Evolutionary conservation across 2,113 vertebrate species (phyloP).

Genomic region (Benitochromis conjunctus): DNA sequence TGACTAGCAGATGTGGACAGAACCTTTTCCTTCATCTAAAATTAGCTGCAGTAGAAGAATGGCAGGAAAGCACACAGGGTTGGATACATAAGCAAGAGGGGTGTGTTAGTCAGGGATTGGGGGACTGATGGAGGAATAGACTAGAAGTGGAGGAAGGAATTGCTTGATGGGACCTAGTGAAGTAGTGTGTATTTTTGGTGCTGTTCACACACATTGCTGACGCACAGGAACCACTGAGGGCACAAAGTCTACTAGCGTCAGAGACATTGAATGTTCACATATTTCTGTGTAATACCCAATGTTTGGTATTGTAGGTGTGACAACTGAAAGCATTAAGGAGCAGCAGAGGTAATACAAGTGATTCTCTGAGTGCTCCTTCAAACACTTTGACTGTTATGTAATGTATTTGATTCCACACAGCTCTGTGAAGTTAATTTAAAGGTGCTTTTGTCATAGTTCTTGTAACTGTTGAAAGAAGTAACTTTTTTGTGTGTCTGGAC

Average conservation of each 20-base stretch:
- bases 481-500: not conserved
- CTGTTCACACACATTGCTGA: slow-evolving; percentile 33
- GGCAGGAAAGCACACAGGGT: slow-evolving; percentile 62
- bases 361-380: not conserved
- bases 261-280: not conserved
- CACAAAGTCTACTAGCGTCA: not conserved
- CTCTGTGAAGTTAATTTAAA: not conserved
- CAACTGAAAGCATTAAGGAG: not conserved
- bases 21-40: slow-evolving; percentile 65
- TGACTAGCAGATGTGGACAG: slow-evolving; percentile 60
- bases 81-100: slow-evolving; percentile 27
- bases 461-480: not conserved
- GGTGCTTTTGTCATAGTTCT: not conserved
- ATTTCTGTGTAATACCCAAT: not conserved
- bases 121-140: slow-evolving; percentile 25
- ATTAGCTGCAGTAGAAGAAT: slow-evolving; percentile 69
- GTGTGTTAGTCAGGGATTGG: not conserved
- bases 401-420: not conserved
- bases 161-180: slow-evolving; percentile 30
- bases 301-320: not conserved
- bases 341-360: not conserved
- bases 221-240: slow-evolving; percentile 27
- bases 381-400: not conserved
- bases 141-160: slow-evolving; percentile 48
- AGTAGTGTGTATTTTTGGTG: slow-evolving; percentile 52